Percentiles rank a stretch among this genome's conserved stretches.
Conservation (phyloP, 2,113 vertebrate genomes). For the Nothobranchius kuhntae region DNA sequence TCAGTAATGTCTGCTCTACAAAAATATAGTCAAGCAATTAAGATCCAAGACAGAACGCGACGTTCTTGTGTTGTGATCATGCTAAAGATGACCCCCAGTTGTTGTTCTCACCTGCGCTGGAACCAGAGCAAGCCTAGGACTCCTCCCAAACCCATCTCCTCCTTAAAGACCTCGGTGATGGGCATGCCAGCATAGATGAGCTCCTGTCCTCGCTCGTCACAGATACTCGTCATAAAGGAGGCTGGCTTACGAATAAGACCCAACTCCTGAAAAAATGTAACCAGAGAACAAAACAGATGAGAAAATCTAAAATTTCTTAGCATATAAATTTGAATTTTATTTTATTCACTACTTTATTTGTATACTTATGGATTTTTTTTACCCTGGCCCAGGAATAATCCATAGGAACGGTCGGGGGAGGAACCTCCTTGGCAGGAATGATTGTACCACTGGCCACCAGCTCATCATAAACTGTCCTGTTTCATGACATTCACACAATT, state of each 20-base stretch:
- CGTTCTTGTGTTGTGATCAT: neutral
- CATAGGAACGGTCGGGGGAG: conserved; percentile 97
- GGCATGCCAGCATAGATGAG: conserved; percentile 98
- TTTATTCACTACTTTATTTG: neutral
- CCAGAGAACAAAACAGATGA: neutral
- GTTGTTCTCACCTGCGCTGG: conserved; percentile 85
- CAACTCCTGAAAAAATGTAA: conserved; percentile 82
- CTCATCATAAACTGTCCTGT: conserved; percentile 93
- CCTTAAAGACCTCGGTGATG: conserved; percentile 97
- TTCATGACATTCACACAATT: conserved; percentile 12
- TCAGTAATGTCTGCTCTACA: neutral
- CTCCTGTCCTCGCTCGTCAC: conserved; percentile 95
- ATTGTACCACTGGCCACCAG: conserved; percentile 90
- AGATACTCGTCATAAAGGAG: conserved; percentile 99
- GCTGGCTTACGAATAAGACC: conserved; percentile 97
- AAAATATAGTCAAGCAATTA: neutral
- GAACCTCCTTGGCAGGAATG: conserved; percentile 92
- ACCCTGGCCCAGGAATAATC: conserved; percentile 99
- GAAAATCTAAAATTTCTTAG: neutral
- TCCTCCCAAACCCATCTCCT: conserved; percentile 95
- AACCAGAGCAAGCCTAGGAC: conserved; percentile 97
- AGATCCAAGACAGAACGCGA: neutral
- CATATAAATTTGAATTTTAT: neutral
- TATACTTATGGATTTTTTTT: conserved; percentile 15
- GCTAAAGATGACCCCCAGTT: too few relatives aligned